A percentile compares a stretch with the other conserved stretches of the same genome.
These are phyloP conservation scores for Xylocampa areola DNA, from an alignment of 2,888 invertebrate genomes.

Conservation along the genomic window DNA sequence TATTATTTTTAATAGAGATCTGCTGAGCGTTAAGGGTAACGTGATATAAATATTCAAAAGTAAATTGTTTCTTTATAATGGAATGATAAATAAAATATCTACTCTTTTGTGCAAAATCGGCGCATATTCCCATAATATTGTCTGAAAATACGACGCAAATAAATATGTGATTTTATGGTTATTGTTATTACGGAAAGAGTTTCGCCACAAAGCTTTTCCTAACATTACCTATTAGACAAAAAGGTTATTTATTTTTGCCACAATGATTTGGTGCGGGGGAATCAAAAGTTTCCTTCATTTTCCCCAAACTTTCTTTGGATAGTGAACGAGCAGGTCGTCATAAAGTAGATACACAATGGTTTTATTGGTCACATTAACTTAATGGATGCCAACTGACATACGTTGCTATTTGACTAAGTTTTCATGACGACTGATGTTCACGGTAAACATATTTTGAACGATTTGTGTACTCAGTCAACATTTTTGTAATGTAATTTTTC, in stretches of 20 bases:
- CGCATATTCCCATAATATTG: conserved; percentile 1
- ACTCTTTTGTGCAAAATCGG: conserved; percentile 1
- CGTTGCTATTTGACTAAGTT: conserved; percentile 74
- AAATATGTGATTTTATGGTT: conserved; percentile 57
- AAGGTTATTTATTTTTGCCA: conserved; percentile 68
- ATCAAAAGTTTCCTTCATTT: conserved; percentile 74
- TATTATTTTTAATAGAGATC: too few species aligned
- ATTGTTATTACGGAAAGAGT: conserved; percentile 60
- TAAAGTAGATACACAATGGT: conserved; percentile 84
- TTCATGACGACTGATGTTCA: conserved; percentile 63
- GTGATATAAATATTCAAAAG: too few species aligned
- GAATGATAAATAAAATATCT: background rate
- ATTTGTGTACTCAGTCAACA: conserved; percentile 14
- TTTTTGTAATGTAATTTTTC: too few species aligned
- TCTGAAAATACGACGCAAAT: conserved; percentile 36
- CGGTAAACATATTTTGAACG: conserved; percentile 21
- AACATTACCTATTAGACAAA: conserved; percentile 70
- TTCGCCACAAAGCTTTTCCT: conserved; percentile 63
- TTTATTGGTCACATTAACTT: conserved; percentile 84
- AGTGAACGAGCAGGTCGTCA: conserved; percentile 73
- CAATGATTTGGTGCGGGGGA: conserved; percentile 69
- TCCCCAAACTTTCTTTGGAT: conserved; percentile 66
- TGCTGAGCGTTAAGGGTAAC: too few species aligned
- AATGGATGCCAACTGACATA: conserved; percentile 81
- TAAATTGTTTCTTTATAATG: background rate